These are phyloP conservation scores for Prionailurus bengalensis DNA, from an alignment of 2,113 vertebrate species.

Conservation along the genomic window DNA sequence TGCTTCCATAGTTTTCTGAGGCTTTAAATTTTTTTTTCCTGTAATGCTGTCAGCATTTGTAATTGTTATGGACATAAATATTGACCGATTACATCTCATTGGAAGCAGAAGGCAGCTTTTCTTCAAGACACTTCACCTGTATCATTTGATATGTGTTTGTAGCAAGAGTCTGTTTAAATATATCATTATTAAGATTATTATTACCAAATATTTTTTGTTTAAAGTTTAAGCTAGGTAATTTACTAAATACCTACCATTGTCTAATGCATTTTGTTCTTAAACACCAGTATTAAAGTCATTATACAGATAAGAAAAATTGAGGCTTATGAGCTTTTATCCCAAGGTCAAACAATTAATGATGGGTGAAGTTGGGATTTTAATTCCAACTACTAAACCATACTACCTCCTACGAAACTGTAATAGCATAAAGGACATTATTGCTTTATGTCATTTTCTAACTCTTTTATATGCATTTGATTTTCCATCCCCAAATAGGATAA, in stretches of 20 bases:
- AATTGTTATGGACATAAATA: neutral
- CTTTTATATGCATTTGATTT: constrained; percentile 1
- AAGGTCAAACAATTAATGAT: neutral
- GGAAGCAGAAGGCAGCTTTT: neutral
- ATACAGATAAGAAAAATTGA: constrained; percentile 18
- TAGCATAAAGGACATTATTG: neutral
- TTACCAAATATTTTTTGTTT: constrained; percentile 20
- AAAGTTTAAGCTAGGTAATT: neutral
- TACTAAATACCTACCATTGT: neutral
- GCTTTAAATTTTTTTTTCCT: neutral
- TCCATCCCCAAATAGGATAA: neutral
- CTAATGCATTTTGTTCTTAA: neutral
- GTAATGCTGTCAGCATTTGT: neutral
- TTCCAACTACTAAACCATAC: neutral
- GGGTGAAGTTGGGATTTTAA: neutral
- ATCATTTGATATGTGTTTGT: neutral
- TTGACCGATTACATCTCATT: neutral
- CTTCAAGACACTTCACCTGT: neutral
- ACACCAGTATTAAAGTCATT: neutral
- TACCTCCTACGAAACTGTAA: neutral
- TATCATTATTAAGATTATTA: neutral
- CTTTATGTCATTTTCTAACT: neutral
- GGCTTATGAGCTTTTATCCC: neutral
- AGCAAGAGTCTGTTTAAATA: neutral
- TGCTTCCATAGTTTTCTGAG: neutral